Conservation (phyloP, 2,113 vertebrate species). For the Phyllostomus hastatus region DNA sequence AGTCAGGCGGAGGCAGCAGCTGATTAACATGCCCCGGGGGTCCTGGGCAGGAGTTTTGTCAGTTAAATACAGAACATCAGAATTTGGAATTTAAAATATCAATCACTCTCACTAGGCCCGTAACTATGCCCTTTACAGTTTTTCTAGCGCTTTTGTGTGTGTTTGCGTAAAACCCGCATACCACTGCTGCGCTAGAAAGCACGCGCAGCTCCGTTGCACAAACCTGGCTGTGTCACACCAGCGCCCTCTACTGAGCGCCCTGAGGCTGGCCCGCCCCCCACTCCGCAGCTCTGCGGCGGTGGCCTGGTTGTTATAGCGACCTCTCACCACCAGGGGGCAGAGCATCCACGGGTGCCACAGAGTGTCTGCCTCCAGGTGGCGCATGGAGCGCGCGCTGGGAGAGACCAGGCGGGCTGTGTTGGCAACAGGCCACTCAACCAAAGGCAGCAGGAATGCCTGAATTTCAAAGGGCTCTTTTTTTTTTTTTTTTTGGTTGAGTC, state of each 20-base stretch:
- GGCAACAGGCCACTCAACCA: no score
- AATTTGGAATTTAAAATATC: not conserved
- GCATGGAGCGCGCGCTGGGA: accelerated
- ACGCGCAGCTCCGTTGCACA: accelerated
- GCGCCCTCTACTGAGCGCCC: not conserved
- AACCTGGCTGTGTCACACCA: not conserved
- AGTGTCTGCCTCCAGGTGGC: not conserved
- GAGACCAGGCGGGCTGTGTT: not conserved
- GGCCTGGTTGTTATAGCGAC: not conserved
- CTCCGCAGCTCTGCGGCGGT: accelerated
- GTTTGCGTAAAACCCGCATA: not conserved
- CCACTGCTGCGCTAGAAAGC: not conserved
- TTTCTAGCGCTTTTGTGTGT: not conserved
- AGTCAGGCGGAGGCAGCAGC: not conserved
- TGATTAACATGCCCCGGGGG: accelerated
- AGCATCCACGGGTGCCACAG: not conserved
- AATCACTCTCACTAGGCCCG: not conserved
- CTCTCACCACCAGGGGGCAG: slow-evolving; percentile 11
- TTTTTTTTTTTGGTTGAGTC: not conserved
- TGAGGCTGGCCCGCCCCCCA: not conserved
- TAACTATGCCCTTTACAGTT: not conserved
- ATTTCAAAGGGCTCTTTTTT: not conserved
- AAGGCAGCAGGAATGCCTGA: not conserved
- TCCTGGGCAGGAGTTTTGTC: not conserved
- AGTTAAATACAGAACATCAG: not conserved